A percentile compares a stretch with the other conserved stretches of the same genome.
These are phyloP conservation scores for Heliconius melpomene DNA, from an alignment of 1,140 invertebrate species.

Conservation along the genomic window DNA sequence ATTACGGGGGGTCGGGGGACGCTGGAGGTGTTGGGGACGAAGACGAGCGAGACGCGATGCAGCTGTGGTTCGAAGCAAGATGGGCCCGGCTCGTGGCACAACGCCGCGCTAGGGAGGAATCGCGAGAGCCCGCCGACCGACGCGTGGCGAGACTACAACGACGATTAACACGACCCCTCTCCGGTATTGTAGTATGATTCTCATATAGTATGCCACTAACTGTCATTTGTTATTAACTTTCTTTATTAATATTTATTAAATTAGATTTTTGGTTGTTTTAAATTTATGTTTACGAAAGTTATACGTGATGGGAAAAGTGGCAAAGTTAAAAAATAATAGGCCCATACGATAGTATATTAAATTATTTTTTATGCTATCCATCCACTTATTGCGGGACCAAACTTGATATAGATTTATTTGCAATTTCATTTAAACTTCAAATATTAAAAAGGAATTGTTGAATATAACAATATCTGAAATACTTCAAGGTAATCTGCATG, in stretches of 20 bases:
- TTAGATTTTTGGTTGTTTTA: background rate
- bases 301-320: too few relatives aligned
- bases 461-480: too few relatives aligned
- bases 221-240: too few relatives aligned
- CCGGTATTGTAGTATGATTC: constrained; percentile 45
- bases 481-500: background rate
- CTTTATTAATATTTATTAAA: too few relatives aligned
- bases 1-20: background rate
- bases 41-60: constrained; percentile 70
- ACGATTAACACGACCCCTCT: constrained; percentile 60
- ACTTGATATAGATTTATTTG: too few relatives aligned
- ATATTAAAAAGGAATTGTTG: too few relatives aligned
- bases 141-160: constrained; percentile 60
- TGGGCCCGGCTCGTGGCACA: constrained; percentile 69
- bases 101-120: constrained; percentile 50
- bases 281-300: background rate
- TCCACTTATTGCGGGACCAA: too few relatives aligned
- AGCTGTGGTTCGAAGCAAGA: constrained; percentile 71
- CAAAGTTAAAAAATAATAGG: too few relatives aligned
- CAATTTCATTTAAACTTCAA: too few relatives aligned
- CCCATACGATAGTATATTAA: too few relatives aligned
- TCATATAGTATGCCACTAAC: too few relatives aligned
- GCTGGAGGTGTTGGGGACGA: constrained; percentile 27
- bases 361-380: too few relatives aligned
- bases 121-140: constrained; percentile 47